These are phyloP conservation scores for Xanthia icteritia DNA, from an alignment of 2,888 invertebrate genomes.

Conservation along the genomic window DNA sequence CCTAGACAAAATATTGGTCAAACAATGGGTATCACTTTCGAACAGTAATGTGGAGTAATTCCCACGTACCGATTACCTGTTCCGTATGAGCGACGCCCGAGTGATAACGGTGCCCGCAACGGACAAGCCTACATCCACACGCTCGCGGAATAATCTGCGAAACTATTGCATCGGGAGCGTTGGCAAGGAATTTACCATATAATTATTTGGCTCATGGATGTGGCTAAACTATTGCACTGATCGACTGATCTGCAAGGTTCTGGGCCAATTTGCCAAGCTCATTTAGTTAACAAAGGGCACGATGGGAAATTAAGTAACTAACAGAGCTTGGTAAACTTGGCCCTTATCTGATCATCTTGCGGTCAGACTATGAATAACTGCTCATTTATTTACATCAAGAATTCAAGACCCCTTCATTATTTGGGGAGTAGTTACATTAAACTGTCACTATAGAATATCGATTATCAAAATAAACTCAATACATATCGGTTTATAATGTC, in stretches of 20 bases:
- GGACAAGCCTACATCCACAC: constrained; percentile 69
- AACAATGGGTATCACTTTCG: constrained; percentile 63
- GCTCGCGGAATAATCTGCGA: constrained; percentile 57
- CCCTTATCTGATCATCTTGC: background rate
- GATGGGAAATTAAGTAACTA: background rate
- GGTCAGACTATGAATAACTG: background rate
- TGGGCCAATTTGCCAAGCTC: background rate
- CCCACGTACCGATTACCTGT: constrained; percentile 79
- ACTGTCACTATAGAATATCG: background rate
- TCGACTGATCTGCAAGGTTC: background rate
- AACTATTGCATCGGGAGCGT: constrained; percentile 33
- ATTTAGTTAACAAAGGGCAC: too few relatives aligned
- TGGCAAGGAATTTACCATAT: constrained; percentile 23
- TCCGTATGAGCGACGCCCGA: constrained; percentile 50
- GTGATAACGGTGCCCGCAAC: constrained; percentile 70
- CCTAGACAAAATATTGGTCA: constrained; percentile 37
- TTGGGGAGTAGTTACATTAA: background rate
- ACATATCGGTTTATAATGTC: background rate
- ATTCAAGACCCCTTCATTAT: background rate
- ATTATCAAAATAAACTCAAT: constrained; percentile 2
- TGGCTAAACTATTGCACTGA: background rate
- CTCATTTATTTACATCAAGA: too few relatives aligned
- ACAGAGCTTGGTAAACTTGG: background rate
- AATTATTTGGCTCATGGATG: background rate
- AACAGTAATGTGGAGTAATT: constrained; percentile 69